Percentiles rank a stretch among this genome's conserved stretches.
These are phyloP conservation scores for Apis dorsata DNA, from an alignment of 1,140 invertebrate genomes.

Conservation along the genomic window DNA sequence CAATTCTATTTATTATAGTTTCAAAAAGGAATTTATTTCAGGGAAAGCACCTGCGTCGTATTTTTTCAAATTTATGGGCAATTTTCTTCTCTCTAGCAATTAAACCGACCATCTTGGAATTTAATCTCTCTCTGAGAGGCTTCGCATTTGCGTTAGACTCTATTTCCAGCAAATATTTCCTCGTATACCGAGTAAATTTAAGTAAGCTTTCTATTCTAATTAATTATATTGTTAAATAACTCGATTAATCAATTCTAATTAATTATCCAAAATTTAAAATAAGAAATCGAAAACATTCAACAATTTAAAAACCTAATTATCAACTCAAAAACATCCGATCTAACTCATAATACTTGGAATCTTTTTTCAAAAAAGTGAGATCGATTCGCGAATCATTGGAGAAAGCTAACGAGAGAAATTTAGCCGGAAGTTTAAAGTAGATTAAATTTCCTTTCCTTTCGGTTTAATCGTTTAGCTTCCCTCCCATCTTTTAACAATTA, in stretches of 20 bases:
- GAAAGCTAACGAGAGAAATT: not conserved
- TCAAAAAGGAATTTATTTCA: no score
- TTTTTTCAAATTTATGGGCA: constrained; percentile 12
- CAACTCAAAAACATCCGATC: not conserved
- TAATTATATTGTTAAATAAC: not conserved
- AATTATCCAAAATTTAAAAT: no score
- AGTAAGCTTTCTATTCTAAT: not conserved
- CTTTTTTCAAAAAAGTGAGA: not conserved
- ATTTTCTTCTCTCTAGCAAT: constrained; percentile 23
- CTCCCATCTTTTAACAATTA: no score
- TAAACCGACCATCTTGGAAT: constrained; percentile 23
- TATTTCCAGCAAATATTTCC: not conserved
- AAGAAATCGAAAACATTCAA: no score
- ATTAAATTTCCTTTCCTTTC: constrained; percentile 40
- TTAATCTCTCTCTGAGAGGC: constrained; percentile 1
- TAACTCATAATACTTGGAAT: not conserved
- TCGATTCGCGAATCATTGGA: constrained; percentile 30
- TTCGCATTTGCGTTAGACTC: not conserved
- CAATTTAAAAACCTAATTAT: no score
- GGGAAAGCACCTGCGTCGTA: not conserved
- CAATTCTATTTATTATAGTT: no score
- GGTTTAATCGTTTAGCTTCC: constrained; percentile 22
- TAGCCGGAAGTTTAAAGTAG: constrained; percentile 26
- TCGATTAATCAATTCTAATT: no score
- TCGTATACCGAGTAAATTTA: not conserved